Evolutionary conservation across 2,888 invertebrate genomes (phyloP).

Genomic region (Tachina lurida): DNA sequence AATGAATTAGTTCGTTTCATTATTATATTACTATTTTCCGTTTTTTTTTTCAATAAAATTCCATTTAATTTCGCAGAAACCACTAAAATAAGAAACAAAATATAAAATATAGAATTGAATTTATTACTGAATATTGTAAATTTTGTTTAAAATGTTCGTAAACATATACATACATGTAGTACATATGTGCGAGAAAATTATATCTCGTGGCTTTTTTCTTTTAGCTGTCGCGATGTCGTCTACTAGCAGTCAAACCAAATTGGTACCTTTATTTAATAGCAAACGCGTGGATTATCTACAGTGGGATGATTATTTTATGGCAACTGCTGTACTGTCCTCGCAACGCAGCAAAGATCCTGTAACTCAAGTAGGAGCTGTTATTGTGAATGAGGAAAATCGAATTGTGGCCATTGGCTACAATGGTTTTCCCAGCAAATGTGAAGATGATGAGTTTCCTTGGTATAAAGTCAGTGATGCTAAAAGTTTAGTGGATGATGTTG

Average conservation of each 20-base stretch:
- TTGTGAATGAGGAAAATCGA: conserved; percentile 92
- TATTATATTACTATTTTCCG: conserved; percentile 37
- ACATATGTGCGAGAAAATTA: not conserved
- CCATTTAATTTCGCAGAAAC: not conserved
- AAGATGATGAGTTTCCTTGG: conserved; percentile 96
- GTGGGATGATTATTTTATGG: conserved; percentile 99
- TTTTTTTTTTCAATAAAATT: conserved; percentile 21
- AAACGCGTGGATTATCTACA: conserved; percentile 88
- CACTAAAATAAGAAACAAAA: conserved; percentile 1
- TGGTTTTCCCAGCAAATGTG: conserved; percentile 96
- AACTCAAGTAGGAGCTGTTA: conserved; percentile 97
- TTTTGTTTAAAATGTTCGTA: not conserved
- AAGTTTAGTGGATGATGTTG: conserved; percentile 64
- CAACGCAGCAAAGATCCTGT: conserved; percentile 97
- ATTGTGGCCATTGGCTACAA: conserved; percentile 98
- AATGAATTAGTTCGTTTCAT: conserved; percentile 21
- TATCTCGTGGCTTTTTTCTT: not conserved
- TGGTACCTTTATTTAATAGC: conserved; percentile 43
- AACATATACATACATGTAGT: too few relatives aligned
- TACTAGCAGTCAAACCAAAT: not conserved
- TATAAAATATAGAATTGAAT: not conserved
- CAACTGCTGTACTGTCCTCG: conserved; percentile 93
- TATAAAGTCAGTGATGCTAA: conserved; percentile 83
- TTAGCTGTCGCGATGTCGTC: not conserved
- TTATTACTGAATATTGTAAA: not conserved